Percentiles rank a stretch among this genome's conserved stretches.
Evolutionary conservation across 2,113 vertebrate species (phyloP).

Genomic region (Fulica atra): DNA sequence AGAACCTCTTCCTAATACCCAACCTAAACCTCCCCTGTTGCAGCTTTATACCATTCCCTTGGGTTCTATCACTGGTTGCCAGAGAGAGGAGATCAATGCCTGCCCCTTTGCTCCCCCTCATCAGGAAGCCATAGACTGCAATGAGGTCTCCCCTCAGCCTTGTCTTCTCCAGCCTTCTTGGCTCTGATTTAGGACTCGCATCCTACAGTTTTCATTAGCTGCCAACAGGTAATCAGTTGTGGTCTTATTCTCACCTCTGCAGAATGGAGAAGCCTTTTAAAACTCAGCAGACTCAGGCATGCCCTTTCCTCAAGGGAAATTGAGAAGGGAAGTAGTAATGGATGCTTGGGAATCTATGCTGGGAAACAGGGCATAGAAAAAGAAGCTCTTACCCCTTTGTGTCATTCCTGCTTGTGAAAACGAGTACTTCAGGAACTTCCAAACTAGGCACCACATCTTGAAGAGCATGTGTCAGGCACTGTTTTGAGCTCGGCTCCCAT

Average conservation of each 20-base stretch:
- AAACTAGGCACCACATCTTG: background rate
- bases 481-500: background rate
- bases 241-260: background rate
- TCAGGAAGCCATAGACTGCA: no score
- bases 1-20: no score
- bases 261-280: background rate
- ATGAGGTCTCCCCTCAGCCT: no score
- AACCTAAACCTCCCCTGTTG: no score
- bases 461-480: background rate
- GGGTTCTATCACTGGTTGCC: no score
- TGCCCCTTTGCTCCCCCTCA: no score
- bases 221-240: background rate
- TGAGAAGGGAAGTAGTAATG: background rate
- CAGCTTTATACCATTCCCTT: no score
- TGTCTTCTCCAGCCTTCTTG: background rate
- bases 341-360: background rate
- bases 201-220: background rate
- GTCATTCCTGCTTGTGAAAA: background rate
- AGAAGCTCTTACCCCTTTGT: background rate
- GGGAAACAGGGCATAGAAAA: background rate
- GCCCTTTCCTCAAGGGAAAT: constrained; percentile 1
- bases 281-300: background rate
- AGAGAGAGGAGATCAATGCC: no score
- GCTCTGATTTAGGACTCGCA: background rate
- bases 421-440: background rate